Conservation (phyloP, 2,797 vertebrate genomes). For the Cryptoblepharus egeriae region DNA sequence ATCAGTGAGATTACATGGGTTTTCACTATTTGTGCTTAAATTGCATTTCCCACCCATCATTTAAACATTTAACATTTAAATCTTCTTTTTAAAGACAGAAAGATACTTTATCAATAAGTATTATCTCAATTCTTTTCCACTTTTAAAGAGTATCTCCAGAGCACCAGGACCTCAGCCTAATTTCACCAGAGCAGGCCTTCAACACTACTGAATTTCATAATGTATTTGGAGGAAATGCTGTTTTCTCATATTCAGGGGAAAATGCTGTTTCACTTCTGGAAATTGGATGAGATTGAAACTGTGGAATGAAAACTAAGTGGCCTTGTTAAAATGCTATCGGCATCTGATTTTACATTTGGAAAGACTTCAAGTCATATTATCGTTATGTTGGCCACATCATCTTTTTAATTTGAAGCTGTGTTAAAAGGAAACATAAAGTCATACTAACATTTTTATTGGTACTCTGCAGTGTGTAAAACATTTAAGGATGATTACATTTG, state of each 20-base stretch:
- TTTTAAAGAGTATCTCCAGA: background rate
- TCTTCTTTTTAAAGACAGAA: background rate
- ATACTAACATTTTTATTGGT: conserved; percentile 55
- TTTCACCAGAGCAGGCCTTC: conserved; percentile 17
- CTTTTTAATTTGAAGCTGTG: conserved; percentile 63
- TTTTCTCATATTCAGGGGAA: conserved; percentile 16
- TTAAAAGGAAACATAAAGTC: conserved; percentile 65
- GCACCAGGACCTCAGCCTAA: rapidly evolving
- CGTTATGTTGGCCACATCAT: conserved; percentile 49
- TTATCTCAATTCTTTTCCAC: background rate
- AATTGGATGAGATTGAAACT: conserved; percentile 53
- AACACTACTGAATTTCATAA: background rate
- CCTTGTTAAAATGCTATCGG: conserved; percentile 58
- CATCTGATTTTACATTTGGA: conserved; percentile 57
- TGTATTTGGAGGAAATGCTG: too few relatives aligned
- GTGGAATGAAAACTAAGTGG: conserved; percentile 32
- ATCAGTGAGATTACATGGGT: background rate
- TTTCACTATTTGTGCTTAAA: background rate
- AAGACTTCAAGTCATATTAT: conserved; percentile 52
- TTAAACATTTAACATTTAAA: background rate
- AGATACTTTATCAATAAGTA: background rate
- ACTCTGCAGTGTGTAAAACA: conserved; percentile 32
- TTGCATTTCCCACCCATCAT: background rate
- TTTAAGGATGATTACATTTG: background rate
- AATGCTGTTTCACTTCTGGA: conserved; percentile 21